Base-by-base conservation (phyloP, 2,888 invertebrate genomes). In the Leptarthrus brevirostris region DNA sequence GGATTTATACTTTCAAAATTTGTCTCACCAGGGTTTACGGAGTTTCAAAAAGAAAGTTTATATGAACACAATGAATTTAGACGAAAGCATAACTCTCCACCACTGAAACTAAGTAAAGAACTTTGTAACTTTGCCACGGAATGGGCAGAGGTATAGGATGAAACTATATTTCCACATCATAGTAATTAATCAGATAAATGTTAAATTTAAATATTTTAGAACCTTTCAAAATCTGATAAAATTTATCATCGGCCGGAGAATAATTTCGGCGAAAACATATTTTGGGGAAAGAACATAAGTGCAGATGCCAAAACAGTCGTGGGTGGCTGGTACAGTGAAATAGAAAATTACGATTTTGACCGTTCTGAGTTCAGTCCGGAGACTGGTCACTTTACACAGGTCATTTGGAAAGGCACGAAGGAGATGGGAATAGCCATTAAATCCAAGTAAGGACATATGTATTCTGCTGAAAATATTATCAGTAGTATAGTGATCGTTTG, bases 331-430 rank as follows among this genome's bases (percentile, higher is more conserved):
- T 92, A 90, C 77, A 87, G 87, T 70, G 92, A 92, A 83, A 90
- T 91, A 24, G 87, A 88, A 77, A 87, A 89, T 77, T 90, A 91
- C 79, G 85, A 84, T 24, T 92, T 91, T 79, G 89, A 89, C 10
- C 86, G 82, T 77, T 91, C 91, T 78, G 91, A 91, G 0, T 86
- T 85, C 5, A 88, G 87, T 76, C 83, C 90, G 58, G 88, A 88
- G 75, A 89, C 91, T 79, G 93, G 93, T 24, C 93, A 93, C 81
- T 93, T 93, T 80, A 89, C 92, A 0, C 93, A 94, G 85, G 89
- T 94, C 5, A 87, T 93, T n/a, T 95, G 95, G 94, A 90, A 90
- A 79, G 89, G 88, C 54, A 90, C 90, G 73, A 89, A 87, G 73
- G 91, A 93, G 80, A 82, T 95, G 14, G 95, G 95, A 0, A 89